phyloP scores from a whole-genome alignment of 1,140 invertebrate genomes.

The Ostrea edulis region DNA sequence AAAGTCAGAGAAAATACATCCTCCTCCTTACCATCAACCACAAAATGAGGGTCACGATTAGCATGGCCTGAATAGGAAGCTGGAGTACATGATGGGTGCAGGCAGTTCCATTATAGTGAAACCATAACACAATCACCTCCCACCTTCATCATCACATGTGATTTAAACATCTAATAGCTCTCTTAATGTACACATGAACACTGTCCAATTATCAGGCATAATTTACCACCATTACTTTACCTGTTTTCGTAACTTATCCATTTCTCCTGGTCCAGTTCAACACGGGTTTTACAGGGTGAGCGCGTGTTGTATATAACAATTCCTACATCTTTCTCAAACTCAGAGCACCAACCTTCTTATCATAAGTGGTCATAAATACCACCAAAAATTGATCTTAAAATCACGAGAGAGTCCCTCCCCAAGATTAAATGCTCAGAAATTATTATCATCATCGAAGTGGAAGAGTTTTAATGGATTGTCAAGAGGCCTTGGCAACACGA shows the following conservation, averaged over 20 bases:
- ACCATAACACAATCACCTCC: background rate
- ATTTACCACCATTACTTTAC: conserved; percentile 25
- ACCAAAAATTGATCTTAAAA: conserved; percentile 26
- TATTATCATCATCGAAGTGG: conserved; percentile 28
- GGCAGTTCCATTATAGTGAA: background rate
- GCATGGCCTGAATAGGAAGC: background rate
- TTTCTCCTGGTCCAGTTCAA: background rate
- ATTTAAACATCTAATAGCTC: background rate
- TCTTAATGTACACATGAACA: background rate
- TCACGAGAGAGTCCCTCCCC: background rate
- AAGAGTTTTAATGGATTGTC: conserved; percentile 19
- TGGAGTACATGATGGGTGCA: background rate
- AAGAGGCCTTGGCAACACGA: conserved; percentile 27
- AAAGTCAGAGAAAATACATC: conserved; percentile 18
- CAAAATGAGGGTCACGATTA: background rate
- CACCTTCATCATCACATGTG: background rate
- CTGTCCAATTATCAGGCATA: conserved; percentile 13
- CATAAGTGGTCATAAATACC: background rate
- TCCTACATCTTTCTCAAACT: background rate
- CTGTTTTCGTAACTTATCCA: conserved; percentile 37
- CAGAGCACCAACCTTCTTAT: background rate
- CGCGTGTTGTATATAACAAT: background rate
- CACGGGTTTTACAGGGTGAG: conserved; percentile 15
- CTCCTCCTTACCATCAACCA: background rate
- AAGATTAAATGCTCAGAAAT: conserved; percentile 26